Evolutionary conservation across 2,113 vertebrate genomes (phyloP).

Genomic region (Dendrocopos noguchii): DNA sequence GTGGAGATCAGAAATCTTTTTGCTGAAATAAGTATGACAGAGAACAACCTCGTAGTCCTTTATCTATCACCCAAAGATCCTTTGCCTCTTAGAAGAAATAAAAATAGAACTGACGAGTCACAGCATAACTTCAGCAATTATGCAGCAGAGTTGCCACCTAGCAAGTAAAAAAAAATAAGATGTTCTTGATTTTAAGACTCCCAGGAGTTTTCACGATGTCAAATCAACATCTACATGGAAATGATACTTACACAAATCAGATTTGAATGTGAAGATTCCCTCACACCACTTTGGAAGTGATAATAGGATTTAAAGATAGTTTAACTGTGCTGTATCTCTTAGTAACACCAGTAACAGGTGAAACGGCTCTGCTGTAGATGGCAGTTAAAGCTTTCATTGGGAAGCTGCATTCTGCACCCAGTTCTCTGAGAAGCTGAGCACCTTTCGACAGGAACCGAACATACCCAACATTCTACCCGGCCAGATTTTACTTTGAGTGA

Average conservation of each 20-base stretch:
- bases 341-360: not conserved
- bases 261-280: not conserved
- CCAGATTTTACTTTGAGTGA: not conserved
- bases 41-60: not conserved
- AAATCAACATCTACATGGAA: not conserved
- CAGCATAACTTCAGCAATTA: not conserved
- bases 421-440: not conserved
- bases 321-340: not conserved
- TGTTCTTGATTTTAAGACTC: not conserved
- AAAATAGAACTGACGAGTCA: not conserved
- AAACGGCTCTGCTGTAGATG: not conserved
- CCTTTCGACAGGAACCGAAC: not conserved
- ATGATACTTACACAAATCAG: not conserved
- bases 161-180: not conserved
- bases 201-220: fast-evolving
- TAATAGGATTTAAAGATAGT: not conserved
- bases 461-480: not conserved
- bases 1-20: not conserved
- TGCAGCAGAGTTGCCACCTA: not conserved
- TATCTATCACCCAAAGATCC: not conserved
- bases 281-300: not conserved
- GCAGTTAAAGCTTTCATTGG: not conserved
- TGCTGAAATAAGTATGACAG: not conserved
- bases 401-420: not conserved
- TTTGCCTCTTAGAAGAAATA: not conserved